Conservation (phyloP, 35 echinoderm and acorn worm species). For the Hemicentrotus pulcherrimus region DNA sequence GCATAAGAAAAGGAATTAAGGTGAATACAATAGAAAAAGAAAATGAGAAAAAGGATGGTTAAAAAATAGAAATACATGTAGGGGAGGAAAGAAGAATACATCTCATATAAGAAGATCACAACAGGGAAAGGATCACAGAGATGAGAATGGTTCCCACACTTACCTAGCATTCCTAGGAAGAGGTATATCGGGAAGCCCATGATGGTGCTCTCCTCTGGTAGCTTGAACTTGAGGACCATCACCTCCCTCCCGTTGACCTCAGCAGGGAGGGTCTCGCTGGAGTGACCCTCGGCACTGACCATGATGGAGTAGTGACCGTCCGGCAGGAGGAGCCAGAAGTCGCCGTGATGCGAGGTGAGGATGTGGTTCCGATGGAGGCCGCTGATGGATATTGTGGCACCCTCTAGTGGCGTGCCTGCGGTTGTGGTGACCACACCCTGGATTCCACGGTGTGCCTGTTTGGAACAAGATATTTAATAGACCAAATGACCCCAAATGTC, state of each 20-base stretch:
- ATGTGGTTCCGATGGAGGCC: conserved; percentile 52
- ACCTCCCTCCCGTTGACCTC: conserved; percentile 23
- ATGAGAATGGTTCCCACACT: neutral
- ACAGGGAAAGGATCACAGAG: neutral
- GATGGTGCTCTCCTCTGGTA: conserved; percentile 50
- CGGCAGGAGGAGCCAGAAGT: conserved; percentile 67
- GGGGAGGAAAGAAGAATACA: too few species aligned
- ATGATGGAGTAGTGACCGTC: conserved; percentile 73
- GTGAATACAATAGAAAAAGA: too few species aligned
- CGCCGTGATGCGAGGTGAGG: conserved; percentile 52
- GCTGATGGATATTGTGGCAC: conserved; percentile 58
- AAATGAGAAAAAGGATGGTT: too few species aligned
- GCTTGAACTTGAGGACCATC: conserved; percentile 49
- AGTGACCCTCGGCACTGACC: conserved; percentile 55
- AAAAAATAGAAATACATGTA: too few species aligned
- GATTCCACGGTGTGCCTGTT: conserved; percentile 69
- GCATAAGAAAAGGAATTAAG: too few species aligned
- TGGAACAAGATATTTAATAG: neutral
- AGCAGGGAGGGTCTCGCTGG: neutral
- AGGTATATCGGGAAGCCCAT: conserved; percentile 47
- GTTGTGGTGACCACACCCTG: conserved; percentile 58
- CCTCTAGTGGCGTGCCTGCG: conserved; percentile 49
- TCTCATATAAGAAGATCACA: too few species aligned
- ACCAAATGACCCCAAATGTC: too few species aligned
- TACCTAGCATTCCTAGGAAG: conserved; percentile 52